phyloP scores from a whole-genome alignment of 2,113 vertebrate species.

The Psettodes erumei region DNA sequence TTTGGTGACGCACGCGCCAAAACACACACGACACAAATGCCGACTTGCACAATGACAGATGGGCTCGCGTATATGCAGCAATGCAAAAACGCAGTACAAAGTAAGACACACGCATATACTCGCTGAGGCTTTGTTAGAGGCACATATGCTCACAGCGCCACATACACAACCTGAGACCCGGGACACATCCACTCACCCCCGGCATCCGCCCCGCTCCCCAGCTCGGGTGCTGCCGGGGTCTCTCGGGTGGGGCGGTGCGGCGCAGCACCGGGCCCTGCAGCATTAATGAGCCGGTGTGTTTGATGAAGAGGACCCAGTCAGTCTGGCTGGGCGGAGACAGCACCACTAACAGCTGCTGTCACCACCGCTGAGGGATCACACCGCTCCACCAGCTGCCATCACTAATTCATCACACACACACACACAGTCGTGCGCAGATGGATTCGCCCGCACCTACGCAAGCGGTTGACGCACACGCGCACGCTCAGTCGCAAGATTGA shows the following conservation, averaged over 20 bases:
- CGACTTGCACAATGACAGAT: slow-evolving; percentile 27
- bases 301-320: slow-evolving; percentile 80
- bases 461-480: not conserved
- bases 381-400: slow-evolving; percentile 76
- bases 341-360: slow-evolving; percentile 81
- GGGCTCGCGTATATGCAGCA: slow-evolving; percentile 12
- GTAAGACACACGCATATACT: slow-evolving; percentile 11
- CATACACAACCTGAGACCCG: slow-evolving; percentile 19
- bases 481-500: slow-evolving; percentile 33
- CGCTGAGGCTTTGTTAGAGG: slow-evolving; percentile 6
- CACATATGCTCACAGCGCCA: slow-evolving; percentile 3
- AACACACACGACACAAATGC: slow-evolving; percentile 3
- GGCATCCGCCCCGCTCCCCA: slow-evolving; percentile 1
- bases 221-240: slow-evolving; percentile 34
- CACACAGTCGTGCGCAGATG: slow-evolving; percentile 51
- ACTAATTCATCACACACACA: slow-evolving; percentile 75
- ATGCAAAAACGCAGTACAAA: slow-evolving; percentile 5
- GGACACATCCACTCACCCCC: slow-evolving; percentile 12
- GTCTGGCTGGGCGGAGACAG: slow-evolving; percentile 77
- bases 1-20: slow-evolving; percentile 39
- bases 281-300: slow-evolving; percentile 79
- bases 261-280: slow-evolving; percentile 61
- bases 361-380: slow-evolving; percentile 80
- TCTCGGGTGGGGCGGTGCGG: slow-evolving; percentile 28
- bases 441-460: slow-evolving; percentile 54